Evolutionary conservation across 2,113 vertebrate genomes (phyloP).

Genomic region (Grammomys surdaster): DNA sequence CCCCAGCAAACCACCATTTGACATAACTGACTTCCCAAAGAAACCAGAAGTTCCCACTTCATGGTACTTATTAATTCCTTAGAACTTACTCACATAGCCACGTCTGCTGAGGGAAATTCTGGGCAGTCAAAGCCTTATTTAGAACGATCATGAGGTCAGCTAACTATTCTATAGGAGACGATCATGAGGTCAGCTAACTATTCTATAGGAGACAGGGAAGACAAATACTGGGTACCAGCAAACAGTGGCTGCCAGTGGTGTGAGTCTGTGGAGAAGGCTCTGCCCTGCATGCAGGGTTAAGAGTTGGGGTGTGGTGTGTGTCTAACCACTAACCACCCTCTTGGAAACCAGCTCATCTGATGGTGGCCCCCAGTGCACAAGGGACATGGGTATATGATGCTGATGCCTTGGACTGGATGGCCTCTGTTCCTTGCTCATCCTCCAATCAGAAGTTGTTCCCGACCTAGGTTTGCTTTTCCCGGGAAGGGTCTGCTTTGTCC

Average conservation of each 20-base stretch:
- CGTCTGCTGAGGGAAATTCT: not conserved
- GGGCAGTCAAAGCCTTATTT: not conserved
- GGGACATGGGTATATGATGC: not conserved
- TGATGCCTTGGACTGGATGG: not conserved
- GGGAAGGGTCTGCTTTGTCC: not conserved
- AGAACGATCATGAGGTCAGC: not conserved
- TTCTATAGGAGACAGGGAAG: not conserved
- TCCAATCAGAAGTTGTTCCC: not conserved
- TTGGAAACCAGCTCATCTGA: not conserved
- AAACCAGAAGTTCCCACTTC: too few species aligned
- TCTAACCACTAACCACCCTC: not conserved
- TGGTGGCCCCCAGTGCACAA: not conserved
- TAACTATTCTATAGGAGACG: too few species aligned
- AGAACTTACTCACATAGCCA: not conserved
- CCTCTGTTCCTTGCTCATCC: not conserved
- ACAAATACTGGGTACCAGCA: not conserved
- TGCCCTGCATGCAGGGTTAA: rapidly evolving
- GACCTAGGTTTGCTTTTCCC: not conserved
- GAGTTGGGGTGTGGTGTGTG: rapidly evolving
- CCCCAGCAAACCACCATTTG: too few species aligned
- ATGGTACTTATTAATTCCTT: not conserved
- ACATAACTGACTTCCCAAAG: too few species aligned
- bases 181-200: not conserved
- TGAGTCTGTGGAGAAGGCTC: not conserved
- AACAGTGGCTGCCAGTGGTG: not conserved